These are phyloP conservation scores for Polylopha cassiicola DNA, from an alignment of 2,888 invertebrate species.

Conservation along the genomic window DNA sequence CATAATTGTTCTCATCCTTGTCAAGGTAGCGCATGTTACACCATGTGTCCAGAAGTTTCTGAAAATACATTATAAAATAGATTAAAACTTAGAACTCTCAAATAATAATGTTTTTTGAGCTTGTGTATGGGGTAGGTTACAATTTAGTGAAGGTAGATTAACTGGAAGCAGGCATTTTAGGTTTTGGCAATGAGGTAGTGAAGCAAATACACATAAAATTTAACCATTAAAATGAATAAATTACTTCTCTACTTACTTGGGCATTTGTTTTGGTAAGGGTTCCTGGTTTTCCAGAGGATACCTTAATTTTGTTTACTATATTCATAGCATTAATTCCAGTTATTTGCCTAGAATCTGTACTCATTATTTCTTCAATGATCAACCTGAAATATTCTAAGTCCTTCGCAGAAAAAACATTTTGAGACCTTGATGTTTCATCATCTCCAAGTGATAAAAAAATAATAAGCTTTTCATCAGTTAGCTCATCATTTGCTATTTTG, in stretches of 20 bases:
- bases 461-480: slow-evolving; percentile 53
- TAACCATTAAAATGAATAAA: slow-evolving; percentile 3
- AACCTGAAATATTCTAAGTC: slow-evolving; percentile 64
- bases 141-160: too few relatives aligned
- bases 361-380: slow-evolving; percentile 61
- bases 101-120: not conserved
- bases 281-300: too few relatives aligned
- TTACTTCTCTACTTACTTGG: slow-evolving; percentile 42
- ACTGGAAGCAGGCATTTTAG: too few relatives aligned
- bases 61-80: slow-evolving; percentile 31
- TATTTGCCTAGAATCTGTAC: slow-evolving; percentile 55
- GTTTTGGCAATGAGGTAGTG: too few relatives aligned
- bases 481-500: slow-evolving; percentile 56
- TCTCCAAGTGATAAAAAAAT: slow-evolving; percentile 56
- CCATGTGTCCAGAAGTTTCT: slow-evolving; percentile 64
- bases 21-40: slow-evolving; percentile 61
- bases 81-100: not conserved
- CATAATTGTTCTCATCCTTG: slow-evolving; percentile 53
- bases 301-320: slow-evolving; percentile 53
- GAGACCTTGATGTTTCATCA: slow-evolving; percentile 60
- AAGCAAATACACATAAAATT: too few relatives aligned
- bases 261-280: slow-evolving; percentile 61
- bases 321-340: slow-evolving; percentile 58
- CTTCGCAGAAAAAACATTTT: slow-evolving; percentile 51
- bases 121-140: too few relatives aligned